Base-by-base conservation (phyloP, 1,140 invertebrate species). In the Onthophagus taurus region DNA sequence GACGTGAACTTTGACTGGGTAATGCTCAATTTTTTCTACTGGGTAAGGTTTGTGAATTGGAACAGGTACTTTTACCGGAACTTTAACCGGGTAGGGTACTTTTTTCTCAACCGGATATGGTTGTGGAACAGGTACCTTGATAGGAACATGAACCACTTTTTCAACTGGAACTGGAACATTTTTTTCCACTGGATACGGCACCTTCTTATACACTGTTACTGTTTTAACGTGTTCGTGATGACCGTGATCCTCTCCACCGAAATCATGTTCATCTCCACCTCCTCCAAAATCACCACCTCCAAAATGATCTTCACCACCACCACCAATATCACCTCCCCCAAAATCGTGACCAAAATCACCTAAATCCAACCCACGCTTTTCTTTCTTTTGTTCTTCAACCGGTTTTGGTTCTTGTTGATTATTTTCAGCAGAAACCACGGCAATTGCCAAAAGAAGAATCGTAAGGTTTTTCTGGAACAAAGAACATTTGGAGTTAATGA, bases 71-170 rank as follows among this genome's bases (percentile, higher is more conserved):
- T 72, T 65, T 2, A 74, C 65, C 9, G 74, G 72, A 24, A 83
- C 77, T 56, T 81, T 80, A 8, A 80, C 75, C 17, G 79, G 78
- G 51, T 72, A 71, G 13, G 71, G 78, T 17, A 82, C 72, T 49
- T 80, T 68, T 54, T 82, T 83, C 53, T 80, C 78, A 2, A 84
- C 81, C 34, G 81, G 80, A 60, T 83, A 83, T 0, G 80, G 81
- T 29, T 74, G 71, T 9, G 62, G 60, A n/a, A 59, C 53, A 13
- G 43, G 59, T 30, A 75, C 72, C 52, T 75, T 74, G 21, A 77
- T 72, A 38, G 71, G 80, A 29, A 70, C 67, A 9, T 73, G 79
- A 3, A 83, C 69, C 50, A 74, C 75, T 55, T 82, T 81, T 49
- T 78, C 75, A 1, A 52, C 58, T 4, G 53, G 60, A 11, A 54